phyloP scores from a whole-genome alignment of 2,888 invertebrate genomes.

The Oithona nana region DNA sequence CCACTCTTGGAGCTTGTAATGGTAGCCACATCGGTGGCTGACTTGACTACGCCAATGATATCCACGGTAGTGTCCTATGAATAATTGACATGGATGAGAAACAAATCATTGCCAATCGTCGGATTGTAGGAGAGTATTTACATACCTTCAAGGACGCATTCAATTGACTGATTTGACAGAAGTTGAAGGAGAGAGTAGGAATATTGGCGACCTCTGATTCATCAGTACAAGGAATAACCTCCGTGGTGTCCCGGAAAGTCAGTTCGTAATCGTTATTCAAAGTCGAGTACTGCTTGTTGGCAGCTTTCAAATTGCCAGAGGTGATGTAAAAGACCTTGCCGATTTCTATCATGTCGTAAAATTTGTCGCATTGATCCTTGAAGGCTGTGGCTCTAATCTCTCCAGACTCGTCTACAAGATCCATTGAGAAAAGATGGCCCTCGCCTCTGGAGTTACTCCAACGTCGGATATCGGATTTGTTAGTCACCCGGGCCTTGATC shows the following conservation, averaged over 20 bases:
- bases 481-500: slow-evolving; percentile 67
- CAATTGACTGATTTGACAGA: slow-evolving; percentile 27
- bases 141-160: slow-evolving; percentile 22
- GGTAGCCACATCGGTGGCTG: slow-evolving; percentile 45
- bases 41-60: slow-evolving; percentile 69
- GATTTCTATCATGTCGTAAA: slow-evolving; percentile 53
- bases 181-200: slow-evolving; percentile 28
- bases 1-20: slow-evolving; percentile 53
- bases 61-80: slow-evolving; percentile 40
- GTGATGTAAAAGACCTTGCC: slow-evolving; percentile 49
- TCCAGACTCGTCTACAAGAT: slow-evolving; percentile 78
- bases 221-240: slow-evolving; percentile 3
- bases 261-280: slow-evolving; percentile 91
- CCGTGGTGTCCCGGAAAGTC: slow-evolving; percentile 40
- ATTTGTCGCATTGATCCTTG: slow-evolving; percentile 66
- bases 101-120: too few relatives aligned
- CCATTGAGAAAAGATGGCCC: slow-evolving; percentile 80
- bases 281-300: slow-evolving; percentile 68
- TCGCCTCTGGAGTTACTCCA: slow-evolving; percentile 74
- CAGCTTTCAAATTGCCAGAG: slow-evolving; percentile 64
- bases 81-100: too few relatives aligned
- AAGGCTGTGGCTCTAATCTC: slow-evolving; percentile 85
- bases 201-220: slow-evolving; percentile 25
- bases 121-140: neutral
- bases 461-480: slow-evolving; percentile 54